phyloP scores from a whole-genome alignment of 2,797 vertebrate species.

The Syngnathus rostellatus region DNA sequence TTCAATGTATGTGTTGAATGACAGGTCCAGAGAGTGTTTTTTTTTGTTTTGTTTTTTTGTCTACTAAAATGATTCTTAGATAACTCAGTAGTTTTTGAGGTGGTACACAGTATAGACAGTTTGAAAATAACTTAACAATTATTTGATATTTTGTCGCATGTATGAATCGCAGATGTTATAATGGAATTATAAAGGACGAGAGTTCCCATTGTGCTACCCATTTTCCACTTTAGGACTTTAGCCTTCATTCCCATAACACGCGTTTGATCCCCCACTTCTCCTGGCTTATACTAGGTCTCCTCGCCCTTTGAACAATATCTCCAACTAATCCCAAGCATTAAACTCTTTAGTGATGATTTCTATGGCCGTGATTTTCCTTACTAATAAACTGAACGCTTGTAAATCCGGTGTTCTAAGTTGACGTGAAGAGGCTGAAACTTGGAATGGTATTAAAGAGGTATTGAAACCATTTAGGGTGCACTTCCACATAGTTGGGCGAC shows the following conservation, averaged over 20 bases:
- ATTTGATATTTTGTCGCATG: background rate
- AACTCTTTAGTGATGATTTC: conserved; percentile 29
- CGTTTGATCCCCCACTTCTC: conserved; percentile 33
- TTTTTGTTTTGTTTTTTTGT: background rate
- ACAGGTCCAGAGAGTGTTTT: background rate
- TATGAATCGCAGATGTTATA: background rate
- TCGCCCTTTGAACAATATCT: conserved; percentile 19
- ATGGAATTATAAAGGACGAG: background rate
- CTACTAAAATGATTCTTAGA: too few species aligned
- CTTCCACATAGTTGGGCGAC: conserved; percentile 1
- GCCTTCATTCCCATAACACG: conserved; percentile 29
- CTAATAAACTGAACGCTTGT: conserved; percentile 25
- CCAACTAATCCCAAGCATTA: conserved; percentile 35
- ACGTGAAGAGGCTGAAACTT: conserved; percentile 11
- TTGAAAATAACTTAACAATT: background rate
- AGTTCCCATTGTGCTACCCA: conserved; percentile 4
- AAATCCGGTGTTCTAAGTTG: conserved; percentile 23
- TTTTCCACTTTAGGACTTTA: conserved; percentile 22
- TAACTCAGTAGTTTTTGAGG: too few species aligned
- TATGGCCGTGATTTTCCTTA: conserved; percentile 31
- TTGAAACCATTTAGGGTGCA: conserved; percentile 1
- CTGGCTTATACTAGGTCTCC: conserved; percentile 18
- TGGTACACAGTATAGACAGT: background rate
- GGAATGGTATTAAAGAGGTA: conserved; percentile 9
- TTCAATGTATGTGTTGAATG: too few species aligned